phyloP scores from a whole-genome alignment of 2,888 invertebrate species.

The Caradrina clavipalpis region DNA sequence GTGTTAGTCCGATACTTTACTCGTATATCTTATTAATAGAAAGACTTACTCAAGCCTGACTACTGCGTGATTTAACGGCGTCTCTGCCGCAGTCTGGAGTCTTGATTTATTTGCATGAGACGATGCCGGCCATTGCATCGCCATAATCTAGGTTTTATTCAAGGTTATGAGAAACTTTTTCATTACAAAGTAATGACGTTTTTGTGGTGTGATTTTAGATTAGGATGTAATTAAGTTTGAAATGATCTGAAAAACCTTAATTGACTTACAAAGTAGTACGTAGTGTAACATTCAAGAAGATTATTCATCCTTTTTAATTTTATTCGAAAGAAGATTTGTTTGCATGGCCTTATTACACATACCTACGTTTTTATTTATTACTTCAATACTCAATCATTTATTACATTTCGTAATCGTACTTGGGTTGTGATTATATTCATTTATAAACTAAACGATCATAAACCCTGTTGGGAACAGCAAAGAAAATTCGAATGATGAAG shows the following conservation, averaged over 20 bases:
- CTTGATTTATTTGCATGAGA: constrained; percentile 35
- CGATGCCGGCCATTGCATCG: constrained; percentile 26
- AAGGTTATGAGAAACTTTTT: constrained; percentile 32
- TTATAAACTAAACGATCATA: too few species aligned
- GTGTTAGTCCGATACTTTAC: neutral
- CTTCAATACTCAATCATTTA: too few species aligned
- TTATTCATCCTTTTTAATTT: neutral
- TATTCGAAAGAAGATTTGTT: neutral
- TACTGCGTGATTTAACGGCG: constrained; percentile 56
- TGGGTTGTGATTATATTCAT: too few species aligned
- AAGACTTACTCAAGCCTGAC: constrained; percentile 41
- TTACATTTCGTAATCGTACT: too few species aligned
- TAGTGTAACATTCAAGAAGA: neutral
- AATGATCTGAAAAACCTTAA: constrained; percentile 16
- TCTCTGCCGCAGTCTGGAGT: constrained; percentile 49
- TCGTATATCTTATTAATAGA: constrained; percentile 46
- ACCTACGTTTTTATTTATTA: too few species aligned
- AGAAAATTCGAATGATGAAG: too few species aligned
- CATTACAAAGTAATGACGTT: constrained; percentile 20
- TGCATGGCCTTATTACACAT: too few species aligned
- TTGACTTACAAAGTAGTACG: neutral
- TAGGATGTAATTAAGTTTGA: constrained; percentile 26
- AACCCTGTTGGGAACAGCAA: too few species aligned
- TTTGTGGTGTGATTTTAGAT: constrained; percentile 29
- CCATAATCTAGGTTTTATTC: constrained; percentile 13